These are phyloP conservation scores for Polydrusus cervinus DNA, from an alignment of 2,888 invertebrate genomes.

Conservation along the genomic window DNA sequence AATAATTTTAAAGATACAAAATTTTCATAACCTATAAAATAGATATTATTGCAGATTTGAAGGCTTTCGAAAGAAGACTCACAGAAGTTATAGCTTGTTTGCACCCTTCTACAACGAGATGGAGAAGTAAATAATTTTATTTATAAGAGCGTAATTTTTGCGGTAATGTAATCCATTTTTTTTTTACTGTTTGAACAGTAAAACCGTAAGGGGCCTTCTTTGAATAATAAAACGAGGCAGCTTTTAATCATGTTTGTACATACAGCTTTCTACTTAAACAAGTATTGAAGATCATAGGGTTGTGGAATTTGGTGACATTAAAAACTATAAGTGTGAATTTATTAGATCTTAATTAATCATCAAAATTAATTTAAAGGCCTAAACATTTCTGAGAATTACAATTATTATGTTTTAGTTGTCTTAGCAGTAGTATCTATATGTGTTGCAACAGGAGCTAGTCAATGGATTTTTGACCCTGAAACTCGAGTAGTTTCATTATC, in stretches of 20 bases:
- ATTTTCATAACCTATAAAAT: conserved; percentile 67
- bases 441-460: conserved; percentile 95
- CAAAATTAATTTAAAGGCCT: too few relatives aligned
- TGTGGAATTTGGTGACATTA: too few relatives aligned
- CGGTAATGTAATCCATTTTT: not conserved
- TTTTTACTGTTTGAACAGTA: not conserved
- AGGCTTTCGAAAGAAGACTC: conserved; percentile 96
- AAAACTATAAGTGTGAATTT: too few relatives aligned
- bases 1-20: conserved; percentile 53
- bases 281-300: too few relatives aligned
- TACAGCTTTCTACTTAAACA: too few relatives aligned
- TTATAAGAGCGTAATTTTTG: conserved; percentile 20
- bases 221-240: too few relatives aligned
- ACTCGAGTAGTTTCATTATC: conserved; percentile 93
- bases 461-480: conserved; percentile 95
- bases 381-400: not conserved
- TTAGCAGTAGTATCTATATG: conserved; percentile 90
- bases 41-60: conserved; percentile 84
- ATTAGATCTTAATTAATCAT: not conserved
- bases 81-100: conserved; percentile 98
- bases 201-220: not conserved
- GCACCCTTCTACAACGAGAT: conserved; percentile 94
- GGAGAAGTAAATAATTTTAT: conserved; percentile 87
- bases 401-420: conserved; percentile 78
- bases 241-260: too few relatives aligned